These are phyloP conservation scores for Chlorospingus flavigularis DNA, from an alignment of 2,797 vertebrate genomes.

Conservation along the genomic window DNA sequence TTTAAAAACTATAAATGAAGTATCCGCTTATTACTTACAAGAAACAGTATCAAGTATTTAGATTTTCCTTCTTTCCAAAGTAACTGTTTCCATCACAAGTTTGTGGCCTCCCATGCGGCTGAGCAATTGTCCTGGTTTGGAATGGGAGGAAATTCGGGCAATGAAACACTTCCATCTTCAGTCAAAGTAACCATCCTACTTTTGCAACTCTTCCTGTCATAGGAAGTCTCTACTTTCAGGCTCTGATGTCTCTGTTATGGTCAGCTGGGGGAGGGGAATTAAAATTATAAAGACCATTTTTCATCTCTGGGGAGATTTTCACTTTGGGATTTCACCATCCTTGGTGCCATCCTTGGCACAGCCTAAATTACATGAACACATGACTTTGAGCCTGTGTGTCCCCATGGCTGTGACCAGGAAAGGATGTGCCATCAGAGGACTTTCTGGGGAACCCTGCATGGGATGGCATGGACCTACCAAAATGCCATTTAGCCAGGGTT, in stretches of 20 bases:
- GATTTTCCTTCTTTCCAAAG: neutral
- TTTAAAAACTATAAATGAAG: neutral
- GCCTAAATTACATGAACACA: neutral
- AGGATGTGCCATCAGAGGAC: neutral
- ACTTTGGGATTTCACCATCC: neutral
- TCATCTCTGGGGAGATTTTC: neutral
- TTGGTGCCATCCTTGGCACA: neutral
- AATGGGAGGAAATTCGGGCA: neutral
- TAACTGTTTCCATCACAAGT: neutral
- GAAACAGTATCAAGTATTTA: neutral
- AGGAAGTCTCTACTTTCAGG: neutral
- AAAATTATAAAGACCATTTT: neutral
- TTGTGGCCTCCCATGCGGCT: neutral
- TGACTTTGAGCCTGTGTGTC: neutral
- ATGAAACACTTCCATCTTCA: neutral
- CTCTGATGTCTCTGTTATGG: neutral
- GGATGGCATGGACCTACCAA: neutral
- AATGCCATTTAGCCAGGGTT: neutral
- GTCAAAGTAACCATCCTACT: neutral
- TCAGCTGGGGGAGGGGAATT: rapidly evolving
- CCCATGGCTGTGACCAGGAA: neutral
- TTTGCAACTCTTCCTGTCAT: neutral
- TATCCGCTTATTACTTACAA: neutral
- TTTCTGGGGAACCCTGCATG: rapidly evolving
- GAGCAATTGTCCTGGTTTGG: neutral